phyloP scores from a whole-genome alignment of 2,113 vertebrate genomes.

The Ameiurus melas region DNA sequence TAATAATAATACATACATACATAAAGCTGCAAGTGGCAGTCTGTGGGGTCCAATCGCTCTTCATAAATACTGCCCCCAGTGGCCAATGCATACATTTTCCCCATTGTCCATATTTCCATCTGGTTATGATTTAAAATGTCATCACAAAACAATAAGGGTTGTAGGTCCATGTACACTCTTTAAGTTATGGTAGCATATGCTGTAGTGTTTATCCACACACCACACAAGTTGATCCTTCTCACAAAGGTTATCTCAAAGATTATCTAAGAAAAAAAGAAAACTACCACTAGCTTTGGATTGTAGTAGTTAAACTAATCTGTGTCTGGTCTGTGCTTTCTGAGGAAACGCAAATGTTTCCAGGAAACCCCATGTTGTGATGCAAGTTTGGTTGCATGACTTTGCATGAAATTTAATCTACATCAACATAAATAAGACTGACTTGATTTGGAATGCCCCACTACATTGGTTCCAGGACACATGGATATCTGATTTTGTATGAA shows the following conservation, averaged over 20 bases:
- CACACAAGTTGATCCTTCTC: neutral
- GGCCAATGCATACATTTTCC: conserved; percentile 54
- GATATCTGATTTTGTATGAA: conserved; percentile 62
- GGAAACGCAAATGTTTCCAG: conserved; percentile 35
- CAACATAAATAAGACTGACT: conserved; percentile 19
- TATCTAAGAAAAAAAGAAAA: neutral
- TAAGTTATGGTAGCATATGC: neutral
- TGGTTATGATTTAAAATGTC: conserved; percentile 20
- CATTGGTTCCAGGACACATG: conserved; percentile 60
- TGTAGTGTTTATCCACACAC: neutral
- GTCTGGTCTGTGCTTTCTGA: neutral
- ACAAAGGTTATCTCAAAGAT: neutral
- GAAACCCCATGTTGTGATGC: neutral
- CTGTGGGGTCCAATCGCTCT: neutral
- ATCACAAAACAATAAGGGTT: conserved; percentile 35
- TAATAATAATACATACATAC: neutral
- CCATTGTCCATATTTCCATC: neutral
- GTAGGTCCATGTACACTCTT: neutral
- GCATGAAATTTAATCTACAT: conserved; percentile 21
- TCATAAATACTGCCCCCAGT: neutral
- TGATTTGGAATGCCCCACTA: conserved; percentile 30
- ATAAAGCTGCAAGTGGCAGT: neutral
- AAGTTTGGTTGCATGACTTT: neutral
- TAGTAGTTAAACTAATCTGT: neutral
- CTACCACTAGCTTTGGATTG: neutral